A percentile compares a stretch with the other conserved stretches of the same genome.
Conservation (phyloP, 2,113 vertebrate species). For the Odocoileus hemionus region DNA sequence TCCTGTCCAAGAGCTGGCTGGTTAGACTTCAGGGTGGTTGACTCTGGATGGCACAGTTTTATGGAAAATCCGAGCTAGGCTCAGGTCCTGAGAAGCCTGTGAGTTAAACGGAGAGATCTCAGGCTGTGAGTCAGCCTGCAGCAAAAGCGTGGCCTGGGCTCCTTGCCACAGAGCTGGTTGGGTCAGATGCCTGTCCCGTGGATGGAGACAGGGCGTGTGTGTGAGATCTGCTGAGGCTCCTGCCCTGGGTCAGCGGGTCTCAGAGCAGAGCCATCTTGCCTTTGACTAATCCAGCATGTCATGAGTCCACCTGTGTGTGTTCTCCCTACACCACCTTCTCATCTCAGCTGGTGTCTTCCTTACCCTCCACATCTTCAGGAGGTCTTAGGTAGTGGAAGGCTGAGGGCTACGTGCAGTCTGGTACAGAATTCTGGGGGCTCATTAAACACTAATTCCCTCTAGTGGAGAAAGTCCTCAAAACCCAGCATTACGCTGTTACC, state of each 20-base stretch:
- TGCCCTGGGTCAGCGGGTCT: background rate
- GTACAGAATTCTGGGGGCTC: background rate
- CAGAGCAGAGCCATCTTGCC: background rate
- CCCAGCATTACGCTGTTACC: rapidly evolving
- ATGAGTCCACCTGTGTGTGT: rapidly evolving
- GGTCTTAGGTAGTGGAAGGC: background rate
- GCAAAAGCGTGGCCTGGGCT: rapidly evolving
- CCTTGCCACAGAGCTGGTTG: background rate
- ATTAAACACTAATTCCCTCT: background rate
- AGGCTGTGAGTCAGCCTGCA: background rate
- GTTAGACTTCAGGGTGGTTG: background rate
- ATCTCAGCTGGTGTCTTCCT: background rate
- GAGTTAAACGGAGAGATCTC: background rate
- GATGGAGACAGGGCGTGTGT: rapidly evolving
- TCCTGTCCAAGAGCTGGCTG: background rate
- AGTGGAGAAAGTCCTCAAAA: background rate
- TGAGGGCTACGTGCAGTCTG: rapidly evolving
- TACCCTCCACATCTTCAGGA: background rate
- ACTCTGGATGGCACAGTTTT: background rate
- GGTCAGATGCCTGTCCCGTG: background rate
- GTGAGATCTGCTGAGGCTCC: background rate
- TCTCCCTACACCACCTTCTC: background rate
- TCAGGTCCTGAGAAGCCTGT: background rate
- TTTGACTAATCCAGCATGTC: background rate
- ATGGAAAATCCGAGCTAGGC: background rate